phyloP scores from a whole-genome alignment of 2,113 vertebrate species.

The Ondatra zibethicus region DNA sequence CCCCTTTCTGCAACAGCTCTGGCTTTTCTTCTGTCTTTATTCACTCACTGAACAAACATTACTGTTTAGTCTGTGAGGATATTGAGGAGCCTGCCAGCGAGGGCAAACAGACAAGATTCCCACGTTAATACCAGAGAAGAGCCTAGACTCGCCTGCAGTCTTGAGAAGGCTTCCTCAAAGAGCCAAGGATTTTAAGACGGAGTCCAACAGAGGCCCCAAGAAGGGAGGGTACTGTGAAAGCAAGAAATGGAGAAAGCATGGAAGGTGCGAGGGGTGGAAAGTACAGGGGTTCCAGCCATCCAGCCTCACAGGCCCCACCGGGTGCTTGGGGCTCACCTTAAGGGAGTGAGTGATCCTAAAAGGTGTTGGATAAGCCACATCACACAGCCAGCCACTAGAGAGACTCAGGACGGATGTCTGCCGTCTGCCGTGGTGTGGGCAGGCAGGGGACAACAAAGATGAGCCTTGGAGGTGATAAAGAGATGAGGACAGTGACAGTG shows the following conservation, averaged over 20 bases:
- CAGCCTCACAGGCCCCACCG: background rate
- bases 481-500: rapidly evolving
- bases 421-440: too few species aligned
- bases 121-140: background rate
- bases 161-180: background rate
- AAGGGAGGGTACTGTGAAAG: background rate
- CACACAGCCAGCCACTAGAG: background rate
- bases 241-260: background rate
- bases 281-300: rapidly evolving
- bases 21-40: background rate
- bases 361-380: too few species aligned
- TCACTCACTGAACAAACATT: background rate
- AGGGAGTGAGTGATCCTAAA: background rate
- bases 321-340: background rate
- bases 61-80: background rate
- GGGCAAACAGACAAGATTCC: background rate
- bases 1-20: background rate
- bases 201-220: background rate
- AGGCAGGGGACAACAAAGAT: background rate
- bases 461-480: background rate
- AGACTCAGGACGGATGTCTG: background rate
- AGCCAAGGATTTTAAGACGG: background rate
- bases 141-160: background rate
- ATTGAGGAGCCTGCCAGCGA: background rate
- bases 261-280: rapidly evolving